A percentile compares a stretch with the other conserved stretches of the same genome.
phyloP scores from a whole-genome alignment of 2,888 invertebrate genomes.

The Caenorhabditis uteleia region DNA sequence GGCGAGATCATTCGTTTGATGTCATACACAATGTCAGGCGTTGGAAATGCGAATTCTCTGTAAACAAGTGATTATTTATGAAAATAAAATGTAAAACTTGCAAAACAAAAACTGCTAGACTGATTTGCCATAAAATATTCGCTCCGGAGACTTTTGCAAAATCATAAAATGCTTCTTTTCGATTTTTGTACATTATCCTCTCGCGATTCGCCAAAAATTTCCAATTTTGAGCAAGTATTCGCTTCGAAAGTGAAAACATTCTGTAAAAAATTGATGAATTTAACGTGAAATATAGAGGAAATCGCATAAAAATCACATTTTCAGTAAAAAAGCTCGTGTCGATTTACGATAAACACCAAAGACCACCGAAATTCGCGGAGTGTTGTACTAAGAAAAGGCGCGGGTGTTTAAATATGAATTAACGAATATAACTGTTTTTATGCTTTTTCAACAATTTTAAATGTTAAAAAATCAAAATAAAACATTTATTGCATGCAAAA shows the following conservation, averaged over 20 bases:
- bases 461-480: no score
- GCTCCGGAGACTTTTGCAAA: slow-evolving; percentile 53
- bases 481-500: no score
- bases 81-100: slow-evolving; percentile 17
- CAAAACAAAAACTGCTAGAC: slow-evolving; percentile 43
- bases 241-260: slow-evolving; percentile 25
- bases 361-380: no score
- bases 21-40: slow-evolving; percentile 58
- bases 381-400: no score
- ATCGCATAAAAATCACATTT: no score
- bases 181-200: slow-evolving; percentile 39
- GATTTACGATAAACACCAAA: no score
- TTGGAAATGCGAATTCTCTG: slow-evolving; percentile 59
- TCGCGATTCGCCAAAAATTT: slow-evolving; percentile 44
- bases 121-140: slow-evolving; percentile 45
- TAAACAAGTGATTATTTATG: slow-evolving; percentile 5
- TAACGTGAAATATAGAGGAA: no score
- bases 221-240: slow-evolving; percentile 28
- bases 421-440: no score
- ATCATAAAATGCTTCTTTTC: slow-evolving; percentile 47
- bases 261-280: slow-evolving; percentile 6
- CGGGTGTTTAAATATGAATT: no score
- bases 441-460: no score
- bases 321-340: no score
- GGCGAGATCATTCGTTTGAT: slow-evolving; percentile 51